These are phyloP conservation scores for Lethrus apterus DNA, from an alignment of 1,140 invertebrate genomes.

Conservation along the genomic window DNA sequence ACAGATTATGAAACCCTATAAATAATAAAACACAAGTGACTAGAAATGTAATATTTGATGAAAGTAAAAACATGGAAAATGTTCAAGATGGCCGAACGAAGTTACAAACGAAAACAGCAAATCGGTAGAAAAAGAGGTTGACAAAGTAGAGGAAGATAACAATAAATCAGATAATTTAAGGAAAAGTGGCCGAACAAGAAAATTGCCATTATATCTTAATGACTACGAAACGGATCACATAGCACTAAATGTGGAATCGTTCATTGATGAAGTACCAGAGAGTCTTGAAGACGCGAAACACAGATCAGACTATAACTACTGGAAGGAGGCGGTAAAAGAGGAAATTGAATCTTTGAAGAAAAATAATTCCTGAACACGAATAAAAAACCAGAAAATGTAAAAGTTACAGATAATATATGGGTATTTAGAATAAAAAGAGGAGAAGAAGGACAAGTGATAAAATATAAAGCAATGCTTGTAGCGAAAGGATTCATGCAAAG, in stretches of 20 bases:
- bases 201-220: slow-evolving; percentile 3
- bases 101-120: too few species aligned
- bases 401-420: slow-evolving; percentile 26
- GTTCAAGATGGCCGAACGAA: slow-evolving; percentile 19
- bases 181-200: background rate
- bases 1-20: slow-evolving; percentile 19
- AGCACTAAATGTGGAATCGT: slow-evolving; percentile 8
- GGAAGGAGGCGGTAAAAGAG: slow-evolving; percentile 12
- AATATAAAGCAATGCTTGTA: slow-evolving; percentile 33
- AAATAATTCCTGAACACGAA: slow-evolving; percentile 35
- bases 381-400: slow-evolving; percentile 21
- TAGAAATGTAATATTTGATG: slow-evolving; percentile 32
- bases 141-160: slow-evolving; percentile 8
- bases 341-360: slow-evolving; percentile 31
- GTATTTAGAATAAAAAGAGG: slow-evolving; percentile 15
- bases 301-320: slow-evolving; percentile 6
- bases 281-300: slow-evolving; percentile 1
- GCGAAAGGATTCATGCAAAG: slow-evolving; percentile 38
- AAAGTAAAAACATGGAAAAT: slow-evolving; percentile 12
- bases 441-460: slow-evolving; percentile 2
- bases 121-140: background rate
- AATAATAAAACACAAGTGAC: slow-evolving; percentile 23
- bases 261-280: slow-evolving; percentile 2
- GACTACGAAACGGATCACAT: background rate
- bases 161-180: background rate